Evolutionary conservation across 2,113 vertebrate genomes (phyloP).

Genomic region (Anhinga anhinga): DNA sequence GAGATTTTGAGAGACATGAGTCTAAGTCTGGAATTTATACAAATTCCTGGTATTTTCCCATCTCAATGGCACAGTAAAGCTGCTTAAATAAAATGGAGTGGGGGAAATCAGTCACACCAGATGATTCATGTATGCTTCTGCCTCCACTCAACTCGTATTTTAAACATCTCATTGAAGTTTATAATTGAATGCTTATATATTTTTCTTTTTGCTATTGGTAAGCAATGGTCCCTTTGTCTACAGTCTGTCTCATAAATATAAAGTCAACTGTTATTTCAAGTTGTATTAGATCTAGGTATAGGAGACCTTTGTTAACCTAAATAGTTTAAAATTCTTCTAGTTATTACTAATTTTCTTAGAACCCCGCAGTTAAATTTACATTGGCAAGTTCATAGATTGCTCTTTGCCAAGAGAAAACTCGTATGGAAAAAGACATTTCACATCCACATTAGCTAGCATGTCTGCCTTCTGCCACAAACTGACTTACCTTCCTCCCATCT

Average conservation of each 20-base stretch:
- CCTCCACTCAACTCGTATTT: constrained; percentile 46
- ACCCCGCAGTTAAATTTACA: constrained; percentile 35
- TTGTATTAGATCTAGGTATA: constrained; percentile 28
- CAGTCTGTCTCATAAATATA: constrained; percentile 44
- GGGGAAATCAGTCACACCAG: constrained; percentile 1
- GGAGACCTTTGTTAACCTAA: constrained; percentile 55
- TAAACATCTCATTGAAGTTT: constrained; percentile 55
- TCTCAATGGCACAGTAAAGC: neutral
- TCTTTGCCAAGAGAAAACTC: constrained; percentile 42
- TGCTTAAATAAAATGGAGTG: neutral
- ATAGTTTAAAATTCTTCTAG: constrained; percentile 16
- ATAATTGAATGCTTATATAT: constrained; percentile 40
- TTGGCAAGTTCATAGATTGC: constrained; percentile 32
- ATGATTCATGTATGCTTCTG: constrained; percentile 62
- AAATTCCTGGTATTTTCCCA: neutral
- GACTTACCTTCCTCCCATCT: constrained; percentile 64
- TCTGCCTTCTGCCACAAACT: constrained; percentile 61
- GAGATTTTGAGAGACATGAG: neutral
- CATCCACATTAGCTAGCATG: constrained; percentile 6
- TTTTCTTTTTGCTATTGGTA: constrained; percentile 47
- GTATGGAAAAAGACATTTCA: neutral
- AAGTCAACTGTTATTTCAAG: constrained; percentile 32
- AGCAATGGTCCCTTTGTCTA: constrained; percentile 57
- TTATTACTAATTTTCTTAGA: constrained; percentile 48
- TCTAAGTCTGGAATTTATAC: neutral